phyloP scores from a whole-genome alignment of 2,113 vertebrate species.

The Sander vitreus region DNA sequence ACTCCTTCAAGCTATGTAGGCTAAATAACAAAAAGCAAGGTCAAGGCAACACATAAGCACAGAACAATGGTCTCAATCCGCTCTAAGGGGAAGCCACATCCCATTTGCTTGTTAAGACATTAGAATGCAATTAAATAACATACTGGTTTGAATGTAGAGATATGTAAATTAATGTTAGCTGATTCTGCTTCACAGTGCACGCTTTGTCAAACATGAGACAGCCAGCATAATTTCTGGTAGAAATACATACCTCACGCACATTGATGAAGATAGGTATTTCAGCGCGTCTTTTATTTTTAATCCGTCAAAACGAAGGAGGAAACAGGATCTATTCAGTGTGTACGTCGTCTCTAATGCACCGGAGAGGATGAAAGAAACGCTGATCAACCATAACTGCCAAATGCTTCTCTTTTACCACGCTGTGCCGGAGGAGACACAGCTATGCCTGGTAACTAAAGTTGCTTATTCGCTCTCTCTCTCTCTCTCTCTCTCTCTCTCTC shows the following conservation, averaged over 20 bases:
- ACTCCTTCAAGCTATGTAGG: conserved; percentile 66
- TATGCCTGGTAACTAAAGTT: conserved; percentile 79
- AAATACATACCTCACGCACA: conserved; percentile 74
- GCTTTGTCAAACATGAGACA: conserved; percentile 29
- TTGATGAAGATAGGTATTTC: conserved; percentile 58
- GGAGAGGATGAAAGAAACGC: conserved; percentile 66
- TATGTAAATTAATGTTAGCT: conserved; percentile 29
- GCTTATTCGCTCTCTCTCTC: conserved; percentile 63
- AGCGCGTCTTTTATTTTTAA: conserved; percentile 56
- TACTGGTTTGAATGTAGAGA: conserved; percentile 13
- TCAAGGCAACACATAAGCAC: conserved; percentile 58
- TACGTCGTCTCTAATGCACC: conserved; percentile 42
- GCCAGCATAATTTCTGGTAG: conserved; percentile 23
- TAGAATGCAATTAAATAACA: conserved; percentile 21
- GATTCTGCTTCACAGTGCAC: conserved; percentile 31
- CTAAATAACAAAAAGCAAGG: conserved; percentile 68
- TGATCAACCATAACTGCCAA: conserved; percentile 80
- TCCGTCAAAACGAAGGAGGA: conserved; percentile 53
- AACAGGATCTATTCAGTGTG: conserved; percentile 22
- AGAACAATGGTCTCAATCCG: conserved; percentile 48
- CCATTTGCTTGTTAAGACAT: conserved; percentile 31
- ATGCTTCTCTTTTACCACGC: conserved; percentile 58
- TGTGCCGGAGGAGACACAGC: conserved; percentile 70
- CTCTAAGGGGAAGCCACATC: conserved; percentile 26
- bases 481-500: conserved; percentile 40